A percentile compares a stretch with the other conserved stretches of the same genome.
These are phyloP conservation scores for Bryconaethiops microstoma DNA, from an alignment of 2,797 vertebrate genomes.

Conservation along the genomic window DNA sequence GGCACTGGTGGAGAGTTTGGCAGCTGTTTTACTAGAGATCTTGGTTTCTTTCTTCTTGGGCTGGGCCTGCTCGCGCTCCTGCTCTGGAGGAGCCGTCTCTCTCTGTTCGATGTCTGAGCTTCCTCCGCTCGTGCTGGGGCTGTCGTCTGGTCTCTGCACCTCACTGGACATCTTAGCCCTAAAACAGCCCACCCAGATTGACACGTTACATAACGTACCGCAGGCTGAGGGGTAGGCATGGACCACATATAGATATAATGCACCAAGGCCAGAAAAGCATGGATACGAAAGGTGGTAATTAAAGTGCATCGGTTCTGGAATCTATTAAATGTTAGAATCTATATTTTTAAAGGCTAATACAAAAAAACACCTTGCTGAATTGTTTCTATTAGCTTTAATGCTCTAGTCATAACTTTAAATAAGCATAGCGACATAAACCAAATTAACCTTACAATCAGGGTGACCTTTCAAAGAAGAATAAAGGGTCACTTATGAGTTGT, in stretches of 20 bases:
- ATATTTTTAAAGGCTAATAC: no score
- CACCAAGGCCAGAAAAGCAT: neutral
- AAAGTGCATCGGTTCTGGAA: neutral
- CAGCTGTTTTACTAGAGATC: constrained; percentile 98
- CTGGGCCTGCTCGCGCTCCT: constrained; percentile 92
- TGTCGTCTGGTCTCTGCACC: constrained; percentile 97
- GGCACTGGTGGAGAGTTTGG: constrained; percentile 98
- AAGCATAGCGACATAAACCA: no score
- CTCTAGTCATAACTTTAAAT: no score
- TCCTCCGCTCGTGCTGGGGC: constrained; percentile 97
- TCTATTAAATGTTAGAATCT: neutral
- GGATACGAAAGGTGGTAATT: neutral
- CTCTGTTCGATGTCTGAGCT: constrained; percentile 97
- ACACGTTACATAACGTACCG: constrained; percentile 6
- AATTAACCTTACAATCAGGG: neutral
- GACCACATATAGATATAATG: neutral
- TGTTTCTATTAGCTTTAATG: no score
- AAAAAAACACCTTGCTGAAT: no score
- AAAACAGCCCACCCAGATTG: neutral
- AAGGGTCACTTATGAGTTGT: neutral
- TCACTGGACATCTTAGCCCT: constrained; percentile 94
- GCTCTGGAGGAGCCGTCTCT: constrained; percentile 89
- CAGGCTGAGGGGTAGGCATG: neutral
- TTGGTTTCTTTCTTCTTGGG: constrained; percentile 99
- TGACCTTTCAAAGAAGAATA: constrained; percentile 14